phyloP scores from a whole-genome alignment of 1,140 invertebrate genomes.

The Bombyx mori region ASM3026992v2 NC_085116.1:7881001-7881500 shows the following conservation, averaged over 20 bases:
- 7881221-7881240: constrained; percentile 69
- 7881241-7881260: constrained; percentile 65
- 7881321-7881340: constrained; percentile 28
- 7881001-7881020: background rate
- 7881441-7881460: background rate
- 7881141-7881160: constrained; percentile 50
- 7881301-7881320: constrained; percentile 26
- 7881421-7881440: background rate
- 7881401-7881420: background rate
- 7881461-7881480: background rate
- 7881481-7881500: background rate
- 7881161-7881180: constrained; percentile 68
- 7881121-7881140: constrained; percentile 48
- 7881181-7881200: constrained; percentile 72
- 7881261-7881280: constrained; percentile 55
- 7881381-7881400: background rate
- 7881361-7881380: background rate
- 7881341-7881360: background rate
- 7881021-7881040: constrained; percentile 19
- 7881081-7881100: constrained; percentile 63
- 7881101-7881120: constrained; percentile 62
- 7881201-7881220: constrained; percentile 72
- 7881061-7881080: constrained; percentile 62
- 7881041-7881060: constrained; percentile 27
- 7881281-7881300: constrained; percentile 64